These are phyloP conservation scores for Siderastrea radians DNA, from an alignment of 92 coral and sea anemone species.

Conservation along the genomic window DNA sequence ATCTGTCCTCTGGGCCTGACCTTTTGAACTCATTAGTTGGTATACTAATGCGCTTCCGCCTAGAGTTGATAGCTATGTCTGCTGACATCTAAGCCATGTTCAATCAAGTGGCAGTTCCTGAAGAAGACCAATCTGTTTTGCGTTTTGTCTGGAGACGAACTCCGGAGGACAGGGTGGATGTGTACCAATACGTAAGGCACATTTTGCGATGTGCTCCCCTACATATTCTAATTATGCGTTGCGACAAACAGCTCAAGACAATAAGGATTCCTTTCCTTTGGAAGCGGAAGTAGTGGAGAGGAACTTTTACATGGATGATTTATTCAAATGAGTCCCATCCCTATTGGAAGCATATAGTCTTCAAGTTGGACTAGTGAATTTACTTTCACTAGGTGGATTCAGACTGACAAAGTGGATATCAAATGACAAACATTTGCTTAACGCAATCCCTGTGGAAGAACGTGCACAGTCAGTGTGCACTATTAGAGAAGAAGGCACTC, in stretches of 20 bases:
- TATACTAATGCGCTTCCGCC: constrained; percentile 42
- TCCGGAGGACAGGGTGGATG: constrained; percentile 18
- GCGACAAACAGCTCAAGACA: neutral
- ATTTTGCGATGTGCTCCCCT: constrained; percentile 47
- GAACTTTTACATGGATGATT: constrained; percentile 55
- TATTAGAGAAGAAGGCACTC: constrained; percentile 10
- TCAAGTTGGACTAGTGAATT: neutral
- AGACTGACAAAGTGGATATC: constrained; percentile 59
- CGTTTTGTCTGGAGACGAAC: constrained; percentile 32
- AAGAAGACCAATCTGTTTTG: constrained; percentile 48
- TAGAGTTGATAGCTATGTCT: constrained; percentile 59
- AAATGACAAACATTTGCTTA: constrained; percentile 21
- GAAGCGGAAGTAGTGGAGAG: constrained; percentile 9
- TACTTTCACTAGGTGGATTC: constrained; percentile 23
- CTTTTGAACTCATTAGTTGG: constrained; percentile 49
- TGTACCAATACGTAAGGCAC: constrained; percentile 30
- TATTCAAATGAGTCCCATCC: constrained; percentile 29
- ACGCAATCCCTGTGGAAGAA: constrained; percentile 10
- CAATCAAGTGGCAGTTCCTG: constrained; percentile 43
- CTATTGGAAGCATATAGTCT: constrained; percentile 7
- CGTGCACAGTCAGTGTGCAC: constrained; percentile 37
- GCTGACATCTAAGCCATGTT: constrained; percentile 74
- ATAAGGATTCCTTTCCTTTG: constrained; percentile 27
- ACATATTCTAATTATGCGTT: constrained; percentile 14
- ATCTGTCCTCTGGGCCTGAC: constrained; percentile 49